phyloP scores from a whole-genome alignment of 2,113 vertebrate species.

The Embiotoca jacksoni region DNA sequence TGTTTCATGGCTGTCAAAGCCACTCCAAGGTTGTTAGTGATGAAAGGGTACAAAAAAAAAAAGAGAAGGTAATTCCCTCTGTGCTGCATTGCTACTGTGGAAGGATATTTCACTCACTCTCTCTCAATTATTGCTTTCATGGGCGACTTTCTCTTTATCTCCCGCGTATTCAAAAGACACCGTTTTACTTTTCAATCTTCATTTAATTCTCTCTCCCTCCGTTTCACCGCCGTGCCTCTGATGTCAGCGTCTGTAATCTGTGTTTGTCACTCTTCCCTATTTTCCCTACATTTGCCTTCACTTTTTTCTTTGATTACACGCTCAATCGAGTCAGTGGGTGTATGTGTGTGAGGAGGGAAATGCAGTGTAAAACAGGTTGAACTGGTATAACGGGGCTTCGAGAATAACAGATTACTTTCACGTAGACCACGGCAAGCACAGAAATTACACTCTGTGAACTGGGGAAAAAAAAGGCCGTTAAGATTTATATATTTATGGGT shows the following conservation, averaged over 20 bases:
- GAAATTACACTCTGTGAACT: background rate
- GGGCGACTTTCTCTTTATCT: constrained; percentile 1
- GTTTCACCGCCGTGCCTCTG: constrained; percentile 12
- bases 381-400: background rate
- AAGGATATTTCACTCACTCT: constrained; percentile 2
- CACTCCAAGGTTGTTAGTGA: background rate
- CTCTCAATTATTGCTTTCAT: constrained; percentile 6
- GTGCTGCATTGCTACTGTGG: constrained; percentile 11
- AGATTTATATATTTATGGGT: background rate
- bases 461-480: background rate
- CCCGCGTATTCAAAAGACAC: background rate
- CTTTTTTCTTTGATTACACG: constrained; percentile 20
- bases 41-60: constrained; percentile 8
- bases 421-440: constrained; percentile 16
- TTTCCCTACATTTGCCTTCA: background rate
- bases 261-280: background rate
- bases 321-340: constrained; percentile 12
- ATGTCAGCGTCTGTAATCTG: background rate
- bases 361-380: background rate
- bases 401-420: constrained; percentile 42
- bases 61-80: constrained; percentile 15
- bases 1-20: background rate
- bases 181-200: constrained; percentile 14
- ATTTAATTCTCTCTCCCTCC: background rate
- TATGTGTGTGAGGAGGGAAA: background rate